Percentiles rank a stretch among this genome's conserved stretches.
Evolutionary conservation across 1,140 invertebrate genomes (phyloP).

Genomic region (Glossosoma conforme): DNA sequence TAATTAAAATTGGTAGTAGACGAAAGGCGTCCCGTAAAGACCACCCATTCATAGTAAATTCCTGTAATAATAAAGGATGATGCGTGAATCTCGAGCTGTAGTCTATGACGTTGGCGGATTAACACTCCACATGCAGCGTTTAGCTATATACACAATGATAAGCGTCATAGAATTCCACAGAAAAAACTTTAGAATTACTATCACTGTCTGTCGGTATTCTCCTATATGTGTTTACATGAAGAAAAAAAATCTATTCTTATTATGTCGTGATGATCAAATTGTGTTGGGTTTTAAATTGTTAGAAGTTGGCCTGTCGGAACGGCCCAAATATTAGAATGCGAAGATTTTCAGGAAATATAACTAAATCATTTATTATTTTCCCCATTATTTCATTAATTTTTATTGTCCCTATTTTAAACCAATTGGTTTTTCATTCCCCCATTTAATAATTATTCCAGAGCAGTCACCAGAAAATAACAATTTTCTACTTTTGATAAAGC

Average conservation of each 20-base stretch:
- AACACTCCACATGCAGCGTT: no score
- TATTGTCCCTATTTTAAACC: slow-evolving; percentile 31
- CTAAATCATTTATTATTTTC: slow-evolving; percentile 35
- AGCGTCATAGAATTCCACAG: no score
- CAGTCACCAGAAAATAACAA: slow-evolving; percentile 35
- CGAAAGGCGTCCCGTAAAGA: no score
- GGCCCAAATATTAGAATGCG: slow-evolving; percentile 29
- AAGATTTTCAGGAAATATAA: slow-evolving; percentile 32
- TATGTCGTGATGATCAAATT: slow-evolving; percentile 23
- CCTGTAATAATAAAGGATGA: no score
- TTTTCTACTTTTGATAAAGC: slow-evolving; percentile 30
- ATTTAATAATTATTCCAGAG: slow-evolving; percentile 33
- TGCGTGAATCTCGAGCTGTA: no score
- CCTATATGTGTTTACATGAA: no score
- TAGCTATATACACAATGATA: no score
- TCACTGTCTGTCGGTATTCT: no score
- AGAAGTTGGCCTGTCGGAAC: slow-evolving; percentile 20
- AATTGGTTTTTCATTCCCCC: slow-evolving; percentile 27
- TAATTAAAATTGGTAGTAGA: no score
- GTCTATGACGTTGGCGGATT: no score
- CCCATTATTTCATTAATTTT: slow-evolving; percentile 31
- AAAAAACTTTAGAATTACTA: no score
- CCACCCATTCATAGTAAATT: no score
- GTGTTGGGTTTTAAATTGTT: slow-evolving; percentile 19
- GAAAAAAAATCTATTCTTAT: slow-evolving; percentile 26